A percentile compares a stretch with the other conserved stretches of the same genome.
Evolutionary conservation across 2,888 invertebrate species (phyloP).

Genomic region (Drosophila anomalipes): DNA sequence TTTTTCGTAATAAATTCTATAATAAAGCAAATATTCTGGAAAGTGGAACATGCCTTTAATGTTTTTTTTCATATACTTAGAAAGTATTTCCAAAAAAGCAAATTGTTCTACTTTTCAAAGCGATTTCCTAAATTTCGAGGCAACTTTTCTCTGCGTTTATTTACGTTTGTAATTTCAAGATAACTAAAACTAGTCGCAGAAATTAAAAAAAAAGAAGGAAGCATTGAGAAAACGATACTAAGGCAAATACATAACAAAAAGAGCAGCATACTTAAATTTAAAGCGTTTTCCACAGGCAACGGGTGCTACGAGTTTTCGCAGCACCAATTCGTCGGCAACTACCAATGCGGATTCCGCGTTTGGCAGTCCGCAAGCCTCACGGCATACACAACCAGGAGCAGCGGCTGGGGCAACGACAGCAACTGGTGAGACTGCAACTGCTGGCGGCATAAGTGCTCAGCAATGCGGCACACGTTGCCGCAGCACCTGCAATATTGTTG

Average conservation of each 20-base stretch:
- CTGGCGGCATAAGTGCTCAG: slow-evolving; percentile 55
- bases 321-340: slow-evolving; percentile 83
- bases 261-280: neutral
- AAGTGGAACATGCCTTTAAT: neutral
- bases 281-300: slow-evolving; percentile 22
- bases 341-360: slow-evolving; percentile 84
- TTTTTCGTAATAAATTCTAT: neutral
- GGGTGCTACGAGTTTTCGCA: slow-evolving; percentile 81
- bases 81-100: neutral
- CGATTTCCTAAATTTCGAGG: neutral
- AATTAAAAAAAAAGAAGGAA: neutral
- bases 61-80: neutral
- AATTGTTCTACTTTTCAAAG: neutral
- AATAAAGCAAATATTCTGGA: neutral
- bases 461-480: slow-evolving; percentile 86
- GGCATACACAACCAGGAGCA: slow-evolving; percentile 32
- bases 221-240: neutral
- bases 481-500: slow-evolving; percentile 89
- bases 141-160: neutral
- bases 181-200: neutral
- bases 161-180: neutral
- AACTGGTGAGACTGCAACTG: neutral
- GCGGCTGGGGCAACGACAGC: neutral
- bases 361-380: slow-evolving; percentile 86
- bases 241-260: neutral